Evolutionary conservation across 2,797 vertebrate genomes (phyloP).

Genomic region (Takifugu ocellatus): DNA sequence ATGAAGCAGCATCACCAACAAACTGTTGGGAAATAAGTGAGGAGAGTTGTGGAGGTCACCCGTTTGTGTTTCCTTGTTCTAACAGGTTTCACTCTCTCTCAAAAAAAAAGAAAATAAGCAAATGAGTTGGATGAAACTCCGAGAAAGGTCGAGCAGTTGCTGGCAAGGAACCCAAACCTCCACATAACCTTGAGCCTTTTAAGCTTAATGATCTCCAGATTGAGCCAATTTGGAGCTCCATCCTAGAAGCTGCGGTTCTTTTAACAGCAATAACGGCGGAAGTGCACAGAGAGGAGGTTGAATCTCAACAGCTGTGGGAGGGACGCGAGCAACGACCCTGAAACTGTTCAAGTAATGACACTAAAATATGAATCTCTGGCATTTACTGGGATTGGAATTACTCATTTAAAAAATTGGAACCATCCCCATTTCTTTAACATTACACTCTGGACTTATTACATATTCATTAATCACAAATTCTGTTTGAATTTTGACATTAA

Average conservation of each 20-base stretch:
- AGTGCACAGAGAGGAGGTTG: too few relatives aligned
- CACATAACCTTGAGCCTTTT: slow-evolving; percentile 10
- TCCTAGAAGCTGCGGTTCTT: background rate
- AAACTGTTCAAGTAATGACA: too few relatives aligned
- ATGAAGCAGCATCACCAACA: slow-evolving; percentile 30
- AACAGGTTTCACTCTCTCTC: too few relatives aligned
- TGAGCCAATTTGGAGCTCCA: background rate
- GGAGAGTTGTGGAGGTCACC: slow-evolving; percentile 25
- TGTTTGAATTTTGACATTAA: too few relatives aligned
- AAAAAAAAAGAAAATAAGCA: background rate
- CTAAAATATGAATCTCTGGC: too few relatives aligned
- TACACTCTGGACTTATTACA: too few relatives aligned
- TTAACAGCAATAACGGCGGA: background rate
- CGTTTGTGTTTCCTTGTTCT: background rate
- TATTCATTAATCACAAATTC: too few relatives aligned
- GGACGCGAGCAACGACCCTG: too few relatives aligned
- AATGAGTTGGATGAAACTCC: background rate
- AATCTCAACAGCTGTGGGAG: too few relatives aligned
- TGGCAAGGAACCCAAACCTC: background rate
- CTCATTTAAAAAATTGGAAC: too few relatives aligned
- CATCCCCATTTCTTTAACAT: too few relatives aligned
- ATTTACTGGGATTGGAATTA: too few relatives aligned
- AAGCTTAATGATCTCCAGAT: slow-evolving; percentile 7
- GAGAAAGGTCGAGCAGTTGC: background rate
- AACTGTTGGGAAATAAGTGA: slow-evolving; percentile 15